Evolutionary conservation across 1,140 invertebrate genomes (phyloP), one percentile per base, ranked within the genome.

Genomic region (Drosophila bocqueti): DNA sequence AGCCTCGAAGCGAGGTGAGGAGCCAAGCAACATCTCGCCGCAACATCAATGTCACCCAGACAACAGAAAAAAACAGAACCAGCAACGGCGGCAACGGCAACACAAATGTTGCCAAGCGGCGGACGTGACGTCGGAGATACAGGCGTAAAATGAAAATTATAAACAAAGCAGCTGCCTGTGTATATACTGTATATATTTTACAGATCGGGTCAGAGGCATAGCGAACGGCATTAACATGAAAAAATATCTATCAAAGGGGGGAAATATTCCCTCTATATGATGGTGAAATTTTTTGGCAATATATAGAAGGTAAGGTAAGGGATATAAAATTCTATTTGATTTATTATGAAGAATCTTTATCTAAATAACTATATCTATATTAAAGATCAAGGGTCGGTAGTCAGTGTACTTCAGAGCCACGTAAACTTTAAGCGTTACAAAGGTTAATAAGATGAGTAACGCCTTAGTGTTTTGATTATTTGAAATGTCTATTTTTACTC

Each of bases 71-170:
- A 38, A 36, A 36, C 11, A 36, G 34, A 11, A 36, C 7, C 31
- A 34, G 8, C 31, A 34, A 34, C 10, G 34, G 34, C 10, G 34
- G 34, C 10, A 42, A 21, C 18, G 16, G 52, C 52, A 57, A 59
- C 24, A n/a, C 55, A 63, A 63, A 65, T 71, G 67, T 68, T 71
- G 67, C 67, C 63, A 68, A 68, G 45, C 63, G 67, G 67, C 67
- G 67, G 67, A 71, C 67, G 67, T 71, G 67, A 71, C 67, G 67
- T 71, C 49, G 67, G 16, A 24, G 57, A 62, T 59, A 47, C 34
- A 49, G 46, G 18, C 36, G 45, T n/a, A 63, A 50, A 50, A 68
- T 43, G 66, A 64, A 54, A 67, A 54, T 67, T 66, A 69, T 71
- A 71, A 71, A 71, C 67, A 71, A 71, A 68, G 63, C 63, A 65